phyloP scores from a whole-genome alignment of 2,888 invertebrate species.

The Sarcophaga caerulescens region DNA sequence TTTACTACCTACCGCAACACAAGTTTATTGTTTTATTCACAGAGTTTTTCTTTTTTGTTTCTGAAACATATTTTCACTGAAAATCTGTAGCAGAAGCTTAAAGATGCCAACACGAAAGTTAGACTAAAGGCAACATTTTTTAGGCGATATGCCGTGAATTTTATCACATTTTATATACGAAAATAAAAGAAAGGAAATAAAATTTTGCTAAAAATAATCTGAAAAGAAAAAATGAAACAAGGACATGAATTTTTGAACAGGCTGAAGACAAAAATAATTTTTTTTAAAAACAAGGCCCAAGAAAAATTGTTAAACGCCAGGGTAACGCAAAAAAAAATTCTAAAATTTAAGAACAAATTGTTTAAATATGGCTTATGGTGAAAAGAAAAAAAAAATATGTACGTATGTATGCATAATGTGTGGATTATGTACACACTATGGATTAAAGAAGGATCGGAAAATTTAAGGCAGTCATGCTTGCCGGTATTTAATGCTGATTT shows the following conservation, averaged over 20 bases:
- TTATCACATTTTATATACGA: constrained; percentile 66
- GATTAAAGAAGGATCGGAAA: neutral
- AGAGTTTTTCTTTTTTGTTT: neutral
- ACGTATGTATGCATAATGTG: no score
- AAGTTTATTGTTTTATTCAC: constrained; percentile 33
- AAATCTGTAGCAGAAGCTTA: constrained; percentile 25
- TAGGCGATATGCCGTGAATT: constrained; percentile 69
- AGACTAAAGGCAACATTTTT: constrained; percentile 63
- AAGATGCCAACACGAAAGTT: constrained; percentile 51
- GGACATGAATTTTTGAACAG: neutral
- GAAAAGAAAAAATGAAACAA: neutral
- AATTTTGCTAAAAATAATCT: neutral
- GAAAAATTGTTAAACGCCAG: constrained; percentile 17
- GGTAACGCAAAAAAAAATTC: neutral
- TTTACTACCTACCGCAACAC: constrained; percentile 46
- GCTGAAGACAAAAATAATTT: constrained; percentile 20
- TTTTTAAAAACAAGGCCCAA: constrained; percentile 32
- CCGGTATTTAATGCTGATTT: constrained; percentile 38
- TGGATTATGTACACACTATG: no score
- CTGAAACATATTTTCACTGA: neutral
- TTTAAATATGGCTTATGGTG: constrained; percentile 10
- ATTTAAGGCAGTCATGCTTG: neutral
- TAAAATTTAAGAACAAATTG: constrained; percentile 21
- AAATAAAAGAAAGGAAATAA: constrained; percentile 35
- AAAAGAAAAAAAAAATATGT: neutral